Evolutionary conservation across 2,797 vertebrate species (phyloP).

Genomic region (Kryptopterus vitreolus): DNA sequence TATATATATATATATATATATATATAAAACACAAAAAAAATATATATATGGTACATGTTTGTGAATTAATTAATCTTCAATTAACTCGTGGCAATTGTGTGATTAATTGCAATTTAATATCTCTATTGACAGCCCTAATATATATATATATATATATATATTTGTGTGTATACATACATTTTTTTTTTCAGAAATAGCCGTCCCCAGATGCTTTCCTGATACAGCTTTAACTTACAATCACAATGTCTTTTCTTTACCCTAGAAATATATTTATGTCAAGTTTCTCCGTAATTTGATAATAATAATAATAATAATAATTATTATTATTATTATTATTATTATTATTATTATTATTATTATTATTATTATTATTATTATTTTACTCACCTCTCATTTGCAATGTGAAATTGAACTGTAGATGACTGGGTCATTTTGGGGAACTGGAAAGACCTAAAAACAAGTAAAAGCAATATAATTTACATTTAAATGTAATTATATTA

Average conservation of each 20-base stretch:
- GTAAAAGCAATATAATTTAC: background rate
- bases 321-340: background rate
- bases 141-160: too few species aligned
- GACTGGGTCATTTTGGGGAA: background rate
- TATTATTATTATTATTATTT: background rate
- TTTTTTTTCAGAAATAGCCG: too few species aligned
- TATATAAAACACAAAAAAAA: too few species aligned
- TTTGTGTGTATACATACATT: too few species aligned
- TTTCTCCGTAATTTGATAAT: background rate
- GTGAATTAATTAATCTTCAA: too few species aligned
- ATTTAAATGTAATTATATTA: background rate
- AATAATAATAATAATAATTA: too few species aligned
- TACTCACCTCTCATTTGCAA: slow-evolving; percentile 1
- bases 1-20: too few species aligned
- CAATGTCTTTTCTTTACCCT: background rate
- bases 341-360: background rate
- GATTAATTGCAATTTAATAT: too few species aligned
- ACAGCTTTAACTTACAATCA: background rate
- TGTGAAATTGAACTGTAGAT: slow-evolving; percentile 38
- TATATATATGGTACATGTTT: too few species aligned
- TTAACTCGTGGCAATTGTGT: too few species aligned
- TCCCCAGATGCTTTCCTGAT: too few species aligned
- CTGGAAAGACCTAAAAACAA: slow-evolving; percentile 11
- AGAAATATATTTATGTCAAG: background rate
- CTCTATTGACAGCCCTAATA: too few species aligned